Percentiles rank a stretch among this genome's conserved stretches.
Evolutionary conservation across 30 jellyfish, hydroid and myxozoan species (phyloP).

Genomic region (Aurelia aurita): DNA sequence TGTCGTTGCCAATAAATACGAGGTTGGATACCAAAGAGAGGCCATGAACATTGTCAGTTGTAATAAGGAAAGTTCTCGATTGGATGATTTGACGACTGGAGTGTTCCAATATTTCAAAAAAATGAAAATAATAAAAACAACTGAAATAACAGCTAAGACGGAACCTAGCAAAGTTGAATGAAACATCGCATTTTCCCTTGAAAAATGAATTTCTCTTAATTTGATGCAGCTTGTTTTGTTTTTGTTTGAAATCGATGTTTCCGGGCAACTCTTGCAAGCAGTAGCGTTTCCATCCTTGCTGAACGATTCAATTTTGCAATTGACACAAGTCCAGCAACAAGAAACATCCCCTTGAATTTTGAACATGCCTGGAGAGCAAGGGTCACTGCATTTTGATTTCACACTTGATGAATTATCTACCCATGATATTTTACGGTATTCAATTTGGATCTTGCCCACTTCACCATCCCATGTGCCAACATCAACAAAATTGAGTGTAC

Average conservation of each 20-base stretch:
- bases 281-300: conserved; percentile 22
- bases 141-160: conserved; percentile 54
- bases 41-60: conserved; percentile 65
- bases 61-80: conserved; percentile 74
- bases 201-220: conserved; percentile 44
- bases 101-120: conserved; percentile 79
- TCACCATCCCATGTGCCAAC: conserved; percentile 84
- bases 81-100: conserved; percentile 91
- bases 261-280: conserved; percentile 64
- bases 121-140: conserved; percentile 28
- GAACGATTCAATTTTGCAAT: conserved; percentile 35
- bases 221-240: conserved; percentile 66
- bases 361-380: conserved; percentile 80
- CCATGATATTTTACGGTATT: not conserved
- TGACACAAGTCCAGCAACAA: conserved; percentile 88
- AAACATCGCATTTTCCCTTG: conserved; percentile 22
- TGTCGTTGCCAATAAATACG: conserved; percentile 46
- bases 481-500: conserved; percentile 1
- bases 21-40: conserved; percentile 63
- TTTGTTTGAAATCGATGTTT: conserved; percentile 37
- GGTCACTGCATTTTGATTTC: conserved; percentile 52
- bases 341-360: conserved; percentile 51
- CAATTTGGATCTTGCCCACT: not conserved
- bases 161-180: conserved; percentile 25
- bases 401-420: not conserved